Percentiles rank a stretch among this genome's conserved stretches.
phyloP scores from a whole-genome alignment of 2,888 invertebrate species.

The Plemyria rubiginata region DNA sequence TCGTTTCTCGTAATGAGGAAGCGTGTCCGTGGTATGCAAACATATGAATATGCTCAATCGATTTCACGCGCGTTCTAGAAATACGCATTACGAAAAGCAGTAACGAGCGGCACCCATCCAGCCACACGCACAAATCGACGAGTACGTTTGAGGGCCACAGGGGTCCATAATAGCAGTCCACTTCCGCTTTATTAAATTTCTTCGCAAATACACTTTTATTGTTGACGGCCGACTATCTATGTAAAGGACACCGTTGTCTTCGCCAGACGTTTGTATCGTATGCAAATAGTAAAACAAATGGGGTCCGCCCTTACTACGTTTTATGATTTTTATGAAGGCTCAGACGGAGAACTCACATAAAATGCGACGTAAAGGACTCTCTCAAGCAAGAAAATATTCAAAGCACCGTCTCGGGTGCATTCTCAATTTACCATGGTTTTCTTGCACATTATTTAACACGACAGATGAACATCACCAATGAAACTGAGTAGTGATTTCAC shows the following conservation, averaged over 20 bases:
- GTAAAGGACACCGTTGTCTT: conserved; percentile 72
- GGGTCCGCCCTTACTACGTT: conserved; percentile 68
- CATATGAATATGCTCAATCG: conserved; percentile 23
- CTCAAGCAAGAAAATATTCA: conserved; percentile 50
- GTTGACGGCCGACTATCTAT: conserved; percentile 75
- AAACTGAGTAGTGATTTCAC: background rate
- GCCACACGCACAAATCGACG: conserved; percentile 31
- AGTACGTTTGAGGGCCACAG: conserved; percentile 53
- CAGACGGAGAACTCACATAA: conserved; percentile 52
- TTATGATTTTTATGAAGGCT: conserved; percentile 74
- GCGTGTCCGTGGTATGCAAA: conserved; percentile 24
- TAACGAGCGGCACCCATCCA: conserved; percentile 30
- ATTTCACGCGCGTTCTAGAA: conserved; percentile 27
- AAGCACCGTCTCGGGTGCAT: conserved; percentile 50
- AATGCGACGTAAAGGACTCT: conserved; percentile 59
- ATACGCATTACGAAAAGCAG: conserved; percentile 20
- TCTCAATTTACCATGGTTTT: background rate
- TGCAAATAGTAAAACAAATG: conserved; percentile 79
- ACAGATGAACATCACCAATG: background rate
- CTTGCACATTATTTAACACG: background rate
- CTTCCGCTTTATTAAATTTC: conserved; percentile 85
- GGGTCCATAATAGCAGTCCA: conserved; percentile 74
- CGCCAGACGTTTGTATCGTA: conserved; percentile 73
- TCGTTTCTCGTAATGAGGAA: conserved; percentile 22
- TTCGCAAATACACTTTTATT: conserved; percentile 84